Base-by-base conservation (phyloP, 37 sponge, comb jelly and placozoan genomes). In the Spongilla lacustris region DNA sequence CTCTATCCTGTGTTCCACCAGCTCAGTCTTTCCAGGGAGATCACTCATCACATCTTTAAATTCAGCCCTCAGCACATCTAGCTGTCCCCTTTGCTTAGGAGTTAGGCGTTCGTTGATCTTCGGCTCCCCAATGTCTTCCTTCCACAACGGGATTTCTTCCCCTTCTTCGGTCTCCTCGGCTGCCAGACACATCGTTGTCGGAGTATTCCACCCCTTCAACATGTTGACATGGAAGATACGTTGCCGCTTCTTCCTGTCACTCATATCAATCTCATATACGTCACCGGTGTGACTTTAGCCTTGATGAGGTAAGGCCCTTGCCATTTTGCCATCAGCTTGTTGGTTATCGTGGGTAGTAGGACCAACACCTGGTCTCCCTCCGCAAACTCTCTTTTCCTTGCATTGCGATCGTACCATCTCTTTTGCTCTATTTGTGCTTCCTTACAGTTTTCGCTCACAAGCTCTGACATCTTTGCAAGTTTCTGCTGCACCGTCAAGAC, bases 331-430 rank as follows among this genome's bases (percentile, higher is more conserved):
- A 69, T 33, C 34, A 86, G 34, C 72, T 81, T 38, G 48, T 86
- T 12, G 36, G 78, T 78, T 22, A 5, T 23, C 23, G 49, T 46
- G 13, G 85, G 78, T 25, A 77, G 66, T 30, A 86, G 29, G 32
- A 80, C 71, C 36, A 86, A 33, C 32, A 80, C 86, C 24, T 79
- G 27, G 22, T 86, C 86, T 50, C 80, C 80, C n/a, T n/a, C 46
- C 37, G 37, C 10, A 70, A 79, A 85, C 31, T 67, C 71, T 23
- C 71, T 22, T 33, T 74, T 48, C 13, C 79, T 9, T 68, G n/a
- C n/a, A 77, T 85, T 66, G 29, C 58, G 27, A 36, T 85, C 86
- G 38, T 85, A 85, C 70, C 79, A 85, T 48, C 36, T 50, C 86
- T 85, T 85, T 26, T 77, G 70, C 25, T 31, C 48, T 25, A 34